A percentile compares a stretch with the other conserved stretches of the same genome.
phyloP scores from a whole-genome alignment of 1,140 invertebrate species.

The Glomeris maerens region DNA sequence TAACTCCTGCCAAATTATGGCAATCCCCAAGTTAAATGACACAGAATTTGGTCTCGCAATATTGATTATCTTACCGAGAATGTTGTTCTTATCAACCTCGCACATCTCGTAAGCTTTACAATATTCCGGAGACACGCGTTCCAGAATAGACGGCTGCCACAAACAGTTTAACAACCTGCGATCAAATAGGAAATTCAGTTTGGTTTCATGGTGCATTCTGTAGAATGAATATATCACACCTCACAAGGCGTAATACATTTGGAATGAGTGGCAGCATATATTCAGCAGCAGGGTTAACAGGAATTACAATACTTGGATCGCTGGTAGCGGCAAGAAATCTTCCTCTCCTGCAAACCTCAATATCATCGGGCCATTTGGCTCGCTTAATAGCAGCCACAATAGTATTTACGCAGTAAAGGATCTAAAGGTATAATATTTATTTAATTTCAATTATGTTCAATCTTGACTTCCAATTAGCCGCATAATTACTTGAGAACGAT shows the following conservation, averaged over 20 bases:
- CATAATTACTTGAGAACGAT: slow-evolving; percentile 36
- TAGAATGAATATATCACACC: slow-evolving; percentile 19
- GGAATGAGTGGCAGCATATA: slow-evolving; percentile 64
- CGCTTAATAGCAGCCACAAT: slow-evolving; percentile 69
- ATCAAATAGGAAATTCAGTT: slow-evolving; percentile 8
- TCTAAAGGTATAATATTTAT: slow-evolving; percentile 25
- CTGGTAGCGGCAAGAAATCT: slow-evolving; percentile 61
- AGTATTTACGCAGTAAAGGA: slow-evolving; percentile 53
- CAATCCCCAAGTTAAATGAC: background rate
- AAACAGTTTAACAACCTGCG: slow-evolving; percentile 58
- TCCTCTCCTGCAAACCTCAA: slow-evolving; percentile 57
- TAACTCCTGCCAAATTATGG: too few species aligned
- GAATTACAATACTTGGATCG: slow-evolving; percentile 56
- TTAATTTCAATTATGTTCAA: background rate
- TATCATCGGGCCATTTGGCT: slow-evolving; percentile 57
- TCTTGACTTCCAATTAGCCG: background rate
- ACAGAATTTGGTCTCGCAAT: background rate
- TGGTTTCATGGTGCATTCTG: background rate
- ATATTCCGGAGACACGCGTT: slow-evolving; percentile 45
- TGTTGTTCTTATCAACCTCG: slow-evolving; percentile 31
- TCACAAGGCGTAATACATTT: slow-evolving; percentile 50
- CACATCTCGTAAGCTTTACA: slow-evolving; percentile 47
- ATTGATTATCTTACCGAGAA: slow-evolving; percentile 35
- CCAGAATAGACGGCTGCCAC: slow-evolving; percentile 50
- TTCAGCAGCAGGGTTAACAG: slow-evolving; percentile 66